A percentile compares a stretch with the other conserved stretches of the same genome.
phyloP scores from a whole-genome alignment of 2,888 invertebrate species.

The Pediacus dermestoides region DNA sequence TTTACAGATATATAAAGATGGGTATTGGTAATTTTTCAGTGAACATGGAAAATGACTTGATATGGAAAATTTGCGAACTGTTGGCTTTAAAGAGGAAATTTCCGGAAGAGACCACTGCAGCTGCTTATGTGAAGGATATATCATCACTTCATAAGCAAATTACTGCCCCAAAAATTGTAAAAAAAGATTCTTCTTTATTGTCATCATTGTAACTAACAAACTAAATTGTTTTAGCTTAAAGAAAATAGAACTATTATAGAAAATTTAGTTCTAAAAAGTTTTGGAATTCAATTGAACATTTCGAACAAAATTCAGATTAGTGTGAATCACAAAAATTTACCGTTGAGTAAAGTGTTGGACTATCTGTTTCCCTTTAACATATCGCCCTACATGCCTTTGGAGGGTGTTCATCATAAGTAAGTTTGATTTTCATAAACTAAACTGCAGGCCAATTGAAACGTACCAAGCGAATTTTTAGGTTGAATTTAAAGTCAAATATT shows the following conservation, averaged over 20 bases:
- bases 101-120: conserved; percentile 57
- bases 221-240: neutral
- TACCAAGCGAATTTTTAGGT: too few species aligned
- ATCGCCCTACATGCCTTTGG: conserved; percentile 48
- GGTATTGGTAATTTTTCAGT: conserved; percentile 65
- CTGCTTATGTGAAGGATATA: conserved; percentile 49
- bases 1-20: conserved; percentile 62
- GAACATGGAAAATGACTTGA: conserved; percentile 67
- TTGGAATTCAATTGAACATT: conserved; percentile 42
- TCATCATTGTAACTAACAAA: neutral
- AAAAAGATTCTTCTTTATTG: neutral
- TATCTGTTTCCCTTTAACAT: conserved; percentile 46
- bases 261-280: conserved; percentile 36
- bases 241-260: conserved; percentile 30
- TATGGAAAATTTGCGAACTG: conserved; percentile 60
- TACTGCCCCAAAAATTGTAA: neutral
- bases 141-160: conserved; percentile 54
- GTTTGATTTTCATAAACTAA: too few species aligned
- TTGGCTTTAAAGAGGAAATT: conserved; percentile 56
- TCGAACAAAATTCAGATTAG: conserved; percentile 46
- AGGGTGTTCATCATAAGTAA: conserved; percentile 47
- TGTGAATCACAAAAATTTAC: conserved; percentile 44
- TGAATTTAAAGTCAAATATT: too few species aligned
- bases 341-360: conserved; percentile 40
- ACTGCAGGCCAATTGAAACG: too few species aligned